Conservation (phyloP, 2,888 invertebrate genomes). For the Hyppa rectilinea region DNA sequence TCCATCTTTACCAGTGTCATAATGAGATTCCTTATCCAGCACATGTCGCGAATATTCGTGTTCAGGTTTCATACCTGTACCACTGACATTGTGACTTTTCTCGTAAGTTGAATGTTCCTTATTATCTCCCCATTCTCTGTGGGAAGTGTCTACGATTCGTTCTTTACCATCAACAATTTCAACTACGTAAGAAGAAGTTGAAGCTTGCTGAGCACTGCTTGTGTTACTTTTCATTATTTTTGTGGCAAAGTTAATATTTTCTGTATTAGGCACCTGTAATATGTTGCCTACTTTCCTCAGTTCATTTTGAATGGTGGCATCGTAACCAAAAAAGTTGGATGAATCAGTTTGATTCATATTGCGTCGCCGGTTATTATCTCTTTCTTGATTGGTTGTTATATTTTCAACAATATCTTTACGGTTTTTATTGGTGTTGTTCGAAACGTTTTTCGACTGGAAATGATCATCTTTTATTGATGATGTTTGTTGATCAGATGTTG, state of each 20-base stretch:
- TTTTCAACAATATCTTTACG: slow-evolving; percentile 57
- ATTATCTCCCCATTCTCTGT: slow-evolving; percentile 91
- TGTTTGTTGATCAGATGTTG: slow-evolving; percentile 54
- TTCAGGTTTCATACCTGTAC: slow-evolving; percentile 90
- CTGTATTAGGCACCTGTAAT: slow-evolving; percentile 81
- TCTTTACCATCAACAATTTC: slow-evolving; percentile 92
- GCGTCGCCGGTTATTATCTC: slow-evolving; percentile 73
- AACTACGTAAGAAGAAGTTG: slow-evolving; percentile 92
- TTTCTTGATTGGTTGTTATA: slow-evolving; percentile 66
- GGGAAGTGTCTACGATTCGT: slow-evolving; percentile 90
- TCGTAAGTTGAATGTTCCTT: slow-evolving; percentile 89
- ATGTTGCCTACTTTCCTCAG: slow-evolving; percentile 86
- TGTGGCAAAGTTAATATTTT: slow-evolving; percentile 85
- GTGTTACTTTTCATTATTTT: slow-evolving; percentile 90
- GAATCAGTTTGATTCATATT: slow-evolving; percentile 84
- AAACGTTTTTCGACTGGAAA: slow-evolving; percentile 39
- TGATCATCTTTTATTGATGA: slow-evolving; percentile 44
- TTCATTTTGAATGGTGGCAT: slow-evolving; percentile 85
- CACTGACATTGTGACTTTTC: slow-evolving; percentile 88
- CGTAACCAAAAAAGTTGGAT: slow-evolving; percentile 87
- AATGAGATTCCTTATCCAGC: slow-evolving; percentile 89
- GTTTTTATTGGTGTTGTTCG: slow-evolving; percentile 54
- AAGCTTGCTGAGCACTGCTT: slow-evolving; percentile 91
- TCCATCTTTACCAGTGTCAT: slow-evolving; percentile 91
- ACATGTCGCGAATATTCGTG: slow-evolving; percentile 90